Evolutionary conservation across 2,888 invertebrate genomes (phyloP).

Genomic region (Eupithecia subumbrata): DNA sequence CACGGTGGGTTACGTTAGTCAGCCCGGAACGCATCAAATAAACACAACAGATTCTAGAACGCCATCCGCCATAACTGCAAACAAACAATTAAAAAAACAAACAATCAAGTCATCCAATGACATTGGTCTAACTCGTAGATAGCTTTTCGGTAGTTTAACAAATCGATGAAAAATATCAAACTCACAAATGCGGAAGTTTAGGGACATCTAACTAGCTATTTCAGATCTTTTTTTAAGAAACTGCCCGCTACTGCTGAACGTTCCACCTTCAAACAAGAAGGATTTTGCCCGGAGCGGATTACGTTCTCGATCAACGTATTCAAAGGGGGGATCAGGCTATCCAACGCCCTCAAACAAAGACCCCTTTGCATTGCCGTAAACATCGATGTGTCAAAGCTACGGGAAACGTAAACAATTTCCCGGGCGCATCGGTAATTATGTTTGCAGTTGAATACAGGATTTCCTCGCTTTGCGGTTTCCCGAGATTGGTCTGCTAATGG

Average conservation of each 20-base stretch:
- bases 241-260: neutral
- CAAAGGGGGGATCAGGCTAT: neutral
- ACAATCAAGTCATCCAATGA: too few species aligned
- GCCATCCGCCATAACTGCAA: neutral
- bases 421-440: neutral
- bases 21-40: neutral
- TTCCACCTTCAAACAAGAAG: neutral
- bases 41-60: neutral
- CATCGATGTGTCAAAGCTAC: neutral
- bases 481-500: conserved; percentile 5
- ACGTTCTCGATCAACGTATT: neutral
- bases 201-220: neutral
- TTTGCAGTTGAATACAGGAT: neutral
- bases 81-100: neutral
- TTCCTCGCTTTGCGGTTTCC: conserved; percentile 3
- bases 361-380: neutral
- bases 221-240: neutral
- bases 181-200: neutral
- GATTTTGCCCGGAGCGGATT: neutral
- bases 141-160: neutral
- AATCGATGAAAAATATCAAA: neutral
- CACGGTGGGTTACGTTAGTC: neutral
- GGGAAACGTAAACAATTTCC: neutral
- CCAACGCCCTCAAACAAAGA: neutral
- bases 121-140: neutral